A percentile compares a stretch with the other conserved stretches of the same genome.
Conservation (phyloP, 2,888 invertebrate species). For the Lithodes maja region DNA sequence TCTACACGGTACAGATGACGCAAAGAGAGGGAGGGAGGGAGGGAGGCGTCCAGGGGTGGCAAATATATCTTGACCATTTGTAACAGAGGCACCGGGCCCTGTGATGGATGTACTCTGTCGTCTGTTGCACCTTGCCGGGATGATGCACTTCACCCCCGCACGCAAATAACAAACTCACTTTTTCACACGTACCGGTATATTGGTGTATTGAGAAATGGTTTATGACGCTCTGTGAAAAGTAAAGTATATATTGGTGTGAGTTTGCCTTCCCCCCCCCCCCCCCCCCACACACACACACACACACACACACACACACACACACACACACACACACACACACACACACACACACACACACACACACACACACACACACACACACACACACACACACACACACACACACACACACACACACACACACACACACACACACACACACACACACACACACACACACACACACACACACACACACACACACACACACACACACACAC, state of each 20-base stretch:
- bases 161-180: neutral
- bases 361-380: neutral
- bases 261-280: no score
- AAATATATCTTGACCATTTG: neutral
- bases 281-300: no score
- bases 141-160: neutral
- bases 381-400: constrained; percentile 15
- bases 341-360: neutral
- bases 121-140: neutral
- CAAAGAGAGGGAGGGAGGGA: neutral
- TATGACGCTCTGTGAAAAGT: no score
- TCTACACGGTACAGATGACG: no score
- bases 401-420: neutral
- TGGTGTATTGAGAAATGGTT: no score
- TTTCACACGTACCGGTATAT: no score
- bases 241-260: no score
- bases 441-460: constrained; percentile 22
- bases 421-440: neutral
- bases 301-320: no score
- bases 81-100: neutral
- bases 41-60: neutral
- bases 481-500: constrained; percentile 42
- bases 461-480: constrained; percentile 30
- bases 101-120: neutral
- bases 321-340: no score